Conservation (phyloP, 2,113 vertebrate species). For the Tetrax tetrax region DNA sequence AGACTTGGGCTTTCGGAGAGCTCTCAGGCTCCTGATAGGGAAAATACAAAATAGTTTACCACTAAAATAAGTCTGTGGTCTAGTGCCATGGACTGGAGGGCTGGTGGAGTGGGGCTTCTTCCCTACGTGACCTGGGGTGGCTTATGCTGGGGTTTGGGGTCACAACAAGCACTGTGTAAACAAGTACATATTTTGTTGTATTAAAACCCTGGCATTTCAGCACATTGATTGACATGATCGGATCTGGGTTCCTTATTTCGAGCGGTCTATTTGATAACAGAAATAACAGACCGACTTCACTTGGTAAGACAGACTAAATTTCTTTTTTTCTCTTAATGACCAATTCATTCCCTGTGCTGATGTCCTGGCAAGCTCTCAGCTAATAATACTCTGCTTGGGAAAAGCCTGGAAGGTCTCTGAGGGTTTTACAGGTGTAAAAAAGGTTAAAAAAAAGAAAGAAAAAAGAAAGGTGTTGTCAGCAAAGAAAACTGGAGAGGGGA, state of each 20-base stretch:
- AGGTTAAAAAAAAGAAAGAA: background rate
- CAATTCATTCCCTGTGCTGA: background rate
- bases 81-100: background rate
- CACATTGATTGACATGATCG: fast-evolving
- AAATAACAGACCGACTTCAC: background rate
- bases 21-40: background rate
- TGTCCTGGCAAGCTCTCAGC: background rate
- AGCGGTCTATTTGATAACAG: background rate
- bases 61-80: background rate
- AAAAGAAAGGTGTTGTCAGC: background rate
- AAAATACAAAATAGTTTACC: background rate
- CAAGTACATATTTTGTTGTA: background rate
- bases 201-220: background rate
- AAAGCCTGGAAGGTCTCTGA: background rate
- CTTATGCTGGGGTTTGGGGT: background rate
- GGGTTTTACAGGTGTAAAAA: background rate
- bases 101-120: background rate
- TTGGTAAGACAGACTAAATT: background rate
- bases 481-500: background rate
- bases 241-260: background rate
- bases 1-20: background rate
- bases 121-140: background rate
- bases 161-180: fast-evolving
- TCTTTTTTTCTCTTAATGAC: background rate
- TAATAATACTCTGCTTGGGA: background rate